phyloP scores from a whole-genome alignment of 2,888 invertebrate species.

The Argyresthia albistria region DNA sequence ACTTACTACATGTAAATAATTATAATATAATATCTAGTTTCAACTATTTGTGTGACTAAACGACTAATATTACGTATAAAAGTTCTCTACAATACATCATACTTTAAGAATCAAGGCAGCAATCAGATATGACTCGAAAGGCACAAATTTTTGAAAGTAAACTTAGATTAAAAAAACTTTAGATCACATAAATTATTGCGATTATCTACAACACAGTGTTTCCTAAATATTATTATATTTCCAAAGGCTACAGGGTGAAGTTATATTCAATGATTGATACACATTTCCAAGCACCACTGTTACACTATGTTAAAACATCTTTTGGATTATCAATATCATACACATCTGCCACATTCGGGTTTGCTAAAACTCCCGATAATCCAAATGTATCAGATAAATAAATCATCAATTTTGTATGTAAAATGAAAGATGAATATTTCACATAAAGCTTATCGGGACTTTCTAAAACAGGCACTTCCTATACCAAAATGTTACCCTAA shows the following conservation, averaged over 20 bases:
- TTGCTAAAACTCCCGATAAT: too few relatives aligned
- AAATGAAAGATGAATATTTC: too few relatives aligned
- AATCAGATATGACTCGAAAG: constrained; percentile 65
- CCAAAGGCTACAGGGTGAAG: neutral
- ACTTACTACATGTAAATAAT: constrained; percentile 26
- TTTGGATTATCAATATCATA: constrained; percentile 16
- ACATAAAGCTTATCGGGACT: too few relatives aligned
- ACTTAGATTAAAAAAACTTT: constrained; percentile 22
- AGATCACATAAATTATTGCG: neutral
- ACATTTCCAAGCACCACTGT: constrained; percentile 47
- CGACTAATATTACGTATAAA: constrained; percentile 33
- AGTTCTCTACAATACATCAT: constrained; percentile 26
- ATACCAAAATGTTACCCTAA: constrained; percentile 22
- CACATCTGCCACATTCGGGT: too few relatives aligned
- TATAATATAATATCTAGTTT: constrained; percentile 34
- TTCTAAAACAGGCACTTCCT: too few relatives aligned
- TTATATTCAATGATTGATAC: constrained; percentile 15
- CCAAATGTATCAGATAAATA: too few relatives aligned
- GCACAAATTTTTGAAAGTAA: constrained; percentile 47
- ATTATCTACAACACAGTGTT: neutral
- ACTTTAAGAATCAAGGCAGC: constrained; percentile 35
- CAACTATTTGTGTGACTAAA: neutral
- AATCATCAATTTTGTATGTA: too few relatives aligned
- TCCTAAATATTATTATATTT: neutral
- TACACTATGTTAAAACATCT: constrained; percentile 31